Conservation (phyloP, 2,113 vertebrate genomes). For the Atrichornis clamosus region DNA sequence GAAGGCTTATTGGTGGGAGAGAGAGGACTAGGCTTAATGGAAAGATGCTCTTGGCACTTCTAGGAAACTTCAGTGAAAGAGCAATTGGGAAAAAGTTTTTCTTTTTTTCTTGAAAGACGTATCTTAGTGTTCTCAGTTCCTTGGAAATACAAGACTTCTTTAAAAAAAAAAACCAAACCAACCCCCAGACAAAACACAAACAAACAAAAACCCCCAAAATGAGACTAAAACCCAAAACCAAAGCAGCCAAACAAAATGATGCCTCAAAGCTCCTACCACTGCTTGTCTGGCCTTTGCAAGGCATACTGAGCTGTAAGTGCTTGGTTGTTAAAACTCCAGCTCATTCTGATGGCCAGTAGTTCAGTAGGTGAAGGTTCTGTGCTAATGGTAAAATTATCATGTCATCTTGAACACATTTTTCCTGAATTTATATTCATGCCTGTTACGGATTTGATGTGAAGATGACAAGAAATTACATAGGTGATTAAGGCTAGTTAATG, state of each 20-base stretch:
- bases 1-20: background rate
- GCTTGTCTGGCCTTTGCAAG: background rate
- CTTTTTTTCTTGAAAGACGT: background rate
- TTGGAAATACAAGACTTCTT: background rate
- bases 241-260: background rate
- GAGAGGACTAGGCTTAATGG: background rate
- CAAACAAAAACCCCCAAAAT: background rate
- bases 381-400: background rate
- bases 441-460: background rate
- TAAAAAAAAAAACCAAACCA: background rate
- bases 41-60: background rate
- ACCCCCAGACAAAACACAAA: accelerated
- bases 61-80: background rate
- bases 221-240: background rate
- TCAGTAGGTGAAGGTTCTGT: background rate
- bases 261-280: background rate
- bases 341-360: background rate
- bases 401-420: background rate
- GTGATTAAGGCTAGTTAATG: background rate
- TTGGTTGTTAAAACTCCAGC: background rate
- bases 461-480: background rate
- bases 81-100: background rate
- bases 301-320: background rate
- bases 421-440: background rate
- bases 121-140: background rate